These are phyloP conservation scores for Mus caroli DNA, from an alignment of 2,797 vertebrate species.

Conservation along the genomic window DNA sequence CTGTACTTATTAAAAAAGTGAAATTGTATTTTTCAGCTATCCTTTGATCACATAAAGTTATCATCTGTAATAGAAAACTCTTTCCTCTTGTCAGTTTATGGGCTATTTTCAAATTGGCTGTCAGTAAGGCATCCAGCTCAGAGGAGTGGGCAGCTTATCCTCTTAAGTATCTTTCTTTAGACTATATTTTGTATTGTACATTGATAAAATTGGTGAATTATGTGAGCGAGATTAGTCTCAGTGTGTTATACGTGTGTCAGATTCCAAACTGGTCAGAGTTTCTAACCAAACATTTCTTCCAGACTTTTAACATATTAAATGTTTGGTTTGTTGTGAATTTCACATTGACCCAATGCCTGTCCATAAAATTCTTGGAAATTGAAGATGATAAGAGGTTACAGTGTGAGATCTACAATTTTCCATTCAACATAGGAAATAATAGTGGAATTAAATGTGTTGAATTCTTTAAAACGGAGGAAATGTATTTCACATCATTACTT, in stretches of 20 bases:
- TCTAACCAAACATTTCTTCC: background rate
- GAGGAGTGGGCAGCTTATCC: constrained; percentile 21
- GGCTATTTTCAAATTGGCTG: constrained; percentile 66
- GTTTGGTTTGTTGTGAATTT: constrained; percentile 31
- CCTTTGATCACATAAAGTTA: constrained; percentile 67
- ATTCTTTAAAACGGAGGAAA: constrained; percentile 8
- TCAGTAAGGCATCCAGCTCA: constrained; percentile 56
- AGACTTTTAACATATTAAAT: background rate
- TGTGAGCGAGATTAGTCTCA: background rate
- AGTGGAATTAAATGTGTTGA: background rate
- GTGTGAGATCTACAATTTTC: constrained; percentile 7
- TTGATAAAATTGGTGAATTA: constrained; percentile 5
- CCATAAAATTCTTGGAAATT: constrained; percentile 14
- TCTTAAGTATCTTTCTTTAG: constrained; percentile 44
- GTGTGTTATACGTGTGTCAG: background rate
- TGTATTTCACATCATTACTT: constrained; percentile 1
- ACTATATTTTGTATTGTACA: constrained; percentile 63
- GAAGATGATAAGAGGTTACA: background rate
- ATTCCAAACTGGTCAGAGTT: constrained; percentile 45
- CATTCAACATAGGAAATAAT: background rate
- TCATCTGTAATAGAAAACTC: constrained; percentile 54
- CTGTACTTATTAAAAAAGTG: constrained; percentile 54
- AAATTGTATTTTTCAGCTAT: constrained; percentile 64
- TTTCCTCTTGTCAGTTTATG: constrained; percentile 66
- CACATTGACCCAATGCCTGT: background rate